These are phyloP conservation scores for Telmatherina bonti DNA, from an alignment of 2,797 vertebrate species.

Conservation along the genomic window DNA sequence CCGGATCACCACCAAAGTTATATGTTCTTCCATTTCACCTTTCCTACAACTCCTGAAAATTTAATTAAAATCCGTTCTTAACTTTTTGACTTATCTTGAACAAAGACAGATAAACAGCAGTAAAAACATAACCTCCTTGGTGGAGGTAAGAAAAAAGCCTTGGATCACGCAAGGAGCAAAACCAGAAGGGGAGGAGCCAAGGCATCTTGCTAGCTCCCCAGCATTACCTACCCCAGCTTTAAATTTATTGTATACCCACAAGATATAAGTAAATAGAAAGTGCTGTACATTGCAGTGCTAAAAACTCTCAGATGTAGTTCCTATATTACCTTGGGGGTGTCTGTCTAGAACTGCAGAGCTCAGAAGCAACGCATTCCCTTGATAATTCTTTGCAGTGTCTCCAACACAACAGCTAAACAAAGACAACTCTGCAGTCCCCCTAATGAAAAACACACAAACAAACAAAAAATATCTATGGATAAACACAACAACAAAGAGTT, in stretches of 20 bases:
- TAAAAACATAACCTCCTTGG: too few species aligned
- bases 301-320: constrained; percentile 10
- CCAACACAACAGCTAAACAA: constrained; percentile 34
- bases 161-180: too few species aligned
- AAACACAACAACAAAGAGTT: constrained; percentile 20
- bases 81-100: too few species aligned
- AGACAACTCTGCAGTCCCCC: constrained; percentile 7
- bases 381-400: constrained; percentile 47
- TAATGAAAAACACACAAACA: constrained; percentile 47
- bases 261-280: constrained; percentile 24
- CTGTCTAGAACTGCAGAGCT: constrained; percentile 30
- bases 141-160: too few species aligned
- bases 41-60: too few species aligned
- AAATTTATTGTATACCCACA: constrained; percentile 5
- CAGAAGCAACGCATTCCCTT: constrained; percentile 52
- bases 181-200: too few species aligned
- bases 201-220: too few species aligned
- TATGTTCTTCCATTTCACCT: too few species aligned
- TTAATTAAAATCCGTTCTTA: too few species aligned
- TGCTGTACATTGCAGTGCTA: not conserved
- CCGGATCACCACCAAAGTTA: too few species aligned
- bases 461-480: constrained; percentile 15
- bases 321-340: not conserved
- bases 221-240: too few species aligned
- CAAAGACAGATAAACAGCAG: too few species aligned